These are phyloP conservation scores for Nycticryphes semicollaris DNA, from an alignment of 2,113 vertebrate genomes.

Conservation along the genomic window DNA sequence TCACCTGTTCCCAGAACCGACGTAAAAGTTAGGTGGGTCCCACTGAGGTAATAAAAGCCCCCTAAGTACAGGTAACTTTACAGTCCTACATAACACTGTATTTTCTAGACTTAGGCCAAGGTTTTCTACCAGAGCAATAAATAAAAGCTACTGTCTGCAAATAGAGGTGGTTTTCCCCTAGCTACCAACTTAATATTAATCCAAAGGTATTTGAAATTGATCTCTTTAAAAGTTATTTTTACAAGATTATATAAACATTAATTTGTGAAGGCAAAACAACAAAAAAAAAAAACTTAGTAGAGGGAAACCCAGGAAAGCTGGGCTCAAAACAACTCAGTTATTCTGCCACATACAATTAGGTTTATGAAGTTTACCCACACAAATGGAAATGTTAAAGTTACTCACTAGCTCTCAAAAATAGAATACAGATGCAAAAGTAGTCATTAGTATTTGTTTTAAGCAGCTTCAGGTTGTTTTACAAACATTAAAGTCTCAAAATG, in stretches of 20 bases:
- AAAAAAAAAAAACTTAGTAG: not conserved
- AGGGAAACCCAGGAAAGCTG: slow-evolving; percentile 39
- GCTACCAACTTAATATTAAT: slow-evolving; percentile 55
- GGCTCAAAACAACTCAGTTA: slow-evolving; percentile 29
- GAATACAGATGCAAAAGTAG: slow-evolving; percentile 59
- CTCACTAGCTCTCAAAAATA: slow-evolving; percentile 66
- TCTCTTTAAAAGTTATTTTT: not conserved
- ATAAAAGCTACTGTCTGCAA: slow-evolving; percentile 3
- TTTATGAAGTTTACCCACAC: slow-evolving; percentile 51
- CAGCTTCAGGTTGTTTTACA: slow-evolving; percentile 60
- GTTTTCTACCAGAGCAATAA: slow-evolving; percentile 27
- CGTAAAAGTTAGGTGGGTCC: slow-evolving; percentile 14
- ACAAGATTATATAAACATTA: not conserved
- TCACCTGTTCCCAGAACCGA: slow-evolving; percentile 7
- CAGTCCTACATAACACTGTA: slow-evolving; percentile 48
- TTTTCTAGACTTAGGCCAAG: slow-evolving; percentile 56
- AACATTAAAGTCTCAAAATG: slow-evolving; percentile 52
- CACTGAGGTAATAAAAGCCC: slow-evolving; percentile 29
- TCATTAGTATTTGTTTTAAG: slow-evolving; percentile 61
- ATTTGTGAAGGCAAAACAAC: not conserved
- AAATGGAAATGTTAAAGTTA: slow-evolving; percentile 63
- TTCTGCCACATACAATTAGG: slow-evolving; percentile 33
- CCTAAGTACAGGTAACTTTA: not conserved
- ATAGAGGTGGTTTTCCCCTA: slow-evolving; percentile 60
- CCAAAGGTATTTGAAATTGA: not conserved